phyloP scores from a whole-genome alignment of 2,113 vertebrate species.

The Prolemur simus region DNA sequence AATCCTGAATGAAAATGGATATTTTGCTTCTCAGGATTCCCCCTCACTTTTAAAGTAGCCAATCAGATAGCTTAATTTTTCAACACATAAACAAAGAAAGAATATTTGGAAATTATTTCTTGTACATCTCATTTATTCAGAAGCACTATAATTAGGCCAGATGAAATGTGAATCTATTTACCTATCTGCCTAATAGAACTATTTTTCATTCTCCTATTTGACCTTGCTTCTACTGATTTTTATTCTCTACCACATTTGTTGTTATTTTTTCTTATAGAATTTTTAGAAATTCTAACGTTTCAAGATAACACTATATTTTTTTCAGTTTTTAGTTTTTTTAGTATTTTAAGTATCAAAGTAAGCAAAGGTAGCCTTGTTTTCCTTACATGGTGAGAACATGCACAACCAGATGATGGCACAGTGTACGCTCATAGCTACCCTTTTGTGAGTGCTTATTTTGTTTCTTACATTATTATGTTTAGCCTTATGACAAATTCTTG shows the following conservation, averaged over 20 bases:
- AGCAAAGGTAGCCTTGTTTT: not conserved
- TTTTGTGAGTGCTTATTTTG: not conserved
- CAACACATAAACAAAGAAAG: constrained; percentile 66
- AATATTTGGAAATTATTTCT: constrained; percentile 52
- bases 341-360: not conserved
- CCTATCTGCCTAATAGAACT: not conserved
- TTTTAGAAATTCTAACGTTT: not conserved
- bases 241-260: not conserved
- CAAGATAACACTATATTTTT: not conserved
- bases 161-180: constrained; percentile 46
- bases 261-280: not conserved
- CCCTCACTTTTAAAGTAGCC: not conserved
- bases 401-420: fast-evolving
- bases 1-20: constrained; percentile 71
- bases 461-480: not conserved
- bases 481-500: not conserved
- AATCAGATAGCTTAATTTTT: constrained; percentile 55
- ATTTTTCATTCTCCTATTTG: constrained; percentile 1
- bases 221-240: constrained; percentile 38
- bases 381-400: not conserved
- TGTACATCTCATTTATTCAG: constrained; percentile 40
- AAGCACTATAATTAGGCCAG: constrained; percentile 45
- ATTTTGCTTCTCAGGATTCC: constrained; percentile 38
- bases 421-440: not conserved
- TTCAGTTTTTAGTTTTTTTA: not conserved